phyloP scores from a whole-genome alignment of 2,113 vertebrate genomes.

The Rhagologus leucostigma region DNA sequence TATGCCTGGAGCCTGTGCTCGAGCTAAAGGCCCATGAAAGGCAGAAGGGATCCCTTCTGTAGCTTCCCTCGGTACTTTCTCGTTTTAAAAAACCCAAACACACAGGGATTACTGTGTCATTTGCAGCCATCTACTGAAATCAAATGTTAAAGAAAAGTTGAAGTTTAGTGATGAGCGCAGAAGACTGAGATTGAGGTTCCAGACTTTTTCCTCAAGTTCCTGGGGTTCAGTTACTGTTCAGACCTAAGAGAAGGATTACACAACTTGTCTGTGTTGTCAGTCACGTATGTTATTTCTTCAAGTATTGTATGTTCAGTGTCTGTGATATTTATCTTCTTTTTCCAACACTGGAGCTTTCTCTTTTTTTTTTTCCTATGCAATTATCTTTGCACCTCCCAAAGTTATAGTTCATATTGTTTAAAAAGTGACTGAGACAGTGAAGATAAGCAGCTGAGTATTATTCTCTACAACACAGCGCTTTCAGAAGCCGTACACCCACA shows the following conservation, averaged over 20 bases:
- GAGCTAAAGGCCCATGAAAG: rapidly evolving
- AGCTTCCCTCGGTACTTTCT: background rate
- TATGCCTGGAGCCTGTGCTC: background rate
- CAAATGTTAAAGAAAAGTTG: background rate
- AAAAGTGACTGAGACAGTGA: background rate
- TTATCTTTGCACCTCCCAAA: background rate
- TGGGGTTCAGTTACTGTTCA: background rate
- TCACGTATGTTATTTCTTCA: background rate
- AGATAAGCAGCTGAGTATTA: background rate
- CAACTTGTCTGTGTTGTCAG: background rate
- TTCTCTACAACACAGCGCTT: background rate
- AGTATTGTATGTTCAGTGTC: background rate
- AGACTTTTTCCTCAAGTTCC: background rate
- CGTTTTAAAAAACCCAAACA: background rate
- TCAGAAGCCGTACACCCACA: background rate
- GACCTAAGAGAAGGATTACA: background rate
- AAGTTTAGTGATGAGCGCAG: background rate
- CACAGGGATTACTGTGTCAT: background rate
- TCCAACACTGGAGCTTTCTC: background rate
- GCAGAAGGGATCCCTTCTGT: background rate
- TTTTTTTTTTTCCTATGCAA: background rate
- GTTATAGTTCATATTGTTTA: background rate
- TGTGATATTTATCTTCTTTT: background rate
- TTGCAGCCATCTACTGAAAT: background rate
- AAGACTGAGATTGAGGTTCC: background rate